These are phyloP conservation scores for Crax fasciolata DNA, from an alignment of 2,797 vertebrate species.

Conservation along the genomic window DNA sequence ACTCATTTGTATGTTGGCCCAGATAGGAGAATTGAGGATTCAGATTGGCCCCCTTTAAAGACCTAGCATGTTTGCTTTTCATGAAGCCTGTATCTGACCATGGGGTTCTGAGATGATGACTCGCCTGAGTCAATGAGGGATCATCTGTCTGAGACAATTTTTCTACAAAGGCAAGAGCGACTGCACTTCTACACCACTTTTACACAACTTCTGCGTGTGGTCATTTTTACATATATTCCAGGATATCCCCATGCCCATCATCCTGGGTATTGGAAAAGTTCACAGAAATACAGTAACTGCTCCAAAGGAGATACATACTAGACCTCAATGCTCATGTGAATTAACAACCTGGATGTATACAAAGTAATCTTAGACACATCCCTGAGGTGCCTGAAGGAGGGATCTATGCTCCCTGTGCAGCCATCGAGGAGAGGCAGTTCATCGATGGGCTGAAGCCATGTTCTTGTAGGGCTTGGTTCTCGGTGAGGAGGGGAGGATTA, in stretches of 20 bases:
- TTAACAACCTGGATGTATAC: neutral
- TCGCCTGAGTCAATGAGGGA: neutral
- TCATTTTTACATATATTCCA: neutral
- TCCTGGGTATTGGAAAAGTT: neutral
- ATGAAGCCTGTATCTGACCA: neutral
- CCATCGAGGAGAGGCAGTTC: neutral
- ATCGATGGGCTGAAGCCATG: neutral
- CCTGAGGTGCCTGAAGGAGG: neutral
- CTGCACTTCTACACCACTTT: neutral
- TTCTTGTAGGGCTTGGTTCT: neutral
- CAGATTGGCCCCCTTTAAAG: neutral
- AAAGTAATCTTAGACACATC: neutral
- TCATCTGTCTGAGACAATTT: neutral
- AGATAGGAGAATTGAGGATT: neutral
- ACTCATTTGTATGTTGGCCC: neutral
- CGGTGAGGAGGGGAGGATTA: neutral
- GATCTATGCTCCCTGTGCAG: neutral
- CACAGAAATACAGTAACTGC: neutral
- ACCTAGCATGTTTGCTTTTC: neutral
- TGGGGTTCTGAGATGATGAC: neutral
- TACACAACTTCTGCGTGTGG: rapidly evolving
- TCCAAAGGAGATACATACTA: neutral
- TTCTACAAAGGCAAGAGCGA: neutral
- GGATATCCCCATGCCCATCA: neutral
- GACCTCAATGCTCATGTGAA: neutral